Evolutionary conservation across 1,140 invertebrate genomes (phyloP).

Genomic region (Platyscapa corneri): DNA sequence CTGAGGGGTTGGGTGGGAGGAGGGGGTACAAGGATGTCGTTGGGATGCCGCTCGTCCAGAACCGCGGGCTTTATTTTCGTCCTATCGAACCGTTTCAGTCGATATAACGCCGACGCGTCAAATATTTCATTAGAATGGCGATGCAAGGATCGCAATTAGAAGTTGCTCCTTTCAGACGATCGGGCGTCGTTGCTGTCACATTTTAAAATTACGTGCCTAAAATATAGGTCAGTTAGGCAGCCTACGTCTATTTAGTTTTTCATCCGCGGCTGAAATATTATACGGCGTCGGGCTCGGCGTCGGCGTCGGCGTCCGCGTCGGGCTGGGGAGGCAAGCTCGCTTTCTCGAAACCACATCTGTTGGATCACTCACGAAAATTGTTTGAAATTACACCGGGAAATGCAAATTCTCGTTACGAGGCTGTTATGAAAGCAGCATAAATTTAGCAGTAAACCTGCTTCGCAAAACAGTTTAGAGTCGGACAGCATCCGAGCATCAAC

Average conservation of each 20-base stretch:
- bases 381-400: not conserved
- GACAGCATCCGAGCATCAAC: not conserved
- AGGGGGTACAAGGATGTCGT: not conserved
- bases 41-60: not conserved
- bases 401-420: not conserved
- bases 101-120: not conserved
- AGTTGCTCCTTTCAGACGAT: not conserved
- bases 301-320: not conserved
- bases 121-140: not conserved
- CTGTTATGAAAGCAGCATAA: not conserved
- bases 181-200: not conserved
- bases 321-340: not conserved
- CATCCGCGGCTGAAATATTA: not conserved
- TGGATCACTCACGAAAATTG: not conserved
- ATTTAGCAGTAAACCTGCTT: not conserved
- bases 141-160: not conserved
- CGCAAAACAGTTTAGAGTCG: not conserved
- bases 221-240: not conserved
- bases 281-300: not conserved
- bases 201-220: not conserved
- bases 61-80: not conserved
- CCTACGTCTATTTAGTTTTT: not conserved
- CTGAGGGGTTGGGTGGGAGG: not conserved
- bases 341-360: not conserved
- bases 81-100: not conserved